Conservation (phyloP, 2,888 invertebrate species). For the Drosophila prolongata region DNA sequence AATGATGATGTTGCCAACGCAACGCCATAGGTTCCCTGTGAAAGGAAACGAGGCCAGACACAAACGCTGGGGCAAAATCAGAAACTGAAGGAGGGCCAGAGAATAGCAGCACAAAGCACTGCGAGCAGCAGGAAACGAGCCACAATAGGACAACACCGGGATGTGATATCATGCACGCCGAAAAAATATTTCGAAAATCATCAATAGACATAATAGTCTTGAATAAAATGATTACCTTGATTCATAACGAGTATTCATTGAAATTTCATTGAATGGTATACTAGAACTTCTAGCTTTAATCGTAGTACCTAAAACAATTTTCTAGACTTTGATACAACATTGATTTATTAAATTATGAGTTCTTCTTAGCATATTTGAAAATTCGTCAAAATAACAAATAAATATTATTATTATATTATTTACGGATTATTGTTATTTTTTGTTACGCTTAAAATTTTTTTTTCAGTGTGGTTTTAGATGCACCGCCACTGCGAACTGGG, state of each 20-base stretch:
- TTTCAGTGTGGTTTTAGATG: slow-evolving; percentile 2
- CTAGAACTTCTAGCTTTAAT: no score
- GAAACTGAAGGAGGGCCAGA: slow-evolving; percentile 40
- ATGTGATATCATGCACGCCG: slow-evolving; percentile 22
- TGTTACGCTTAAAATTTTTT: neutral
- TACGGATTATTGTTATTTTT: no score
- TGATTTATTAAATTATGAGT: no score
- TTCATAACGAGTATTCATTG: no score
- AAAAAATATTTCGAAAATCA: neutral
- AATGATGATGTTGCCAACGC: slow-evolving; percentile 70
- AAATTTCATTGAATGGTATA: no score
- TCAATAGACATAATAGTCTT: no score
- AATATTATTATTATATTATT: no score
- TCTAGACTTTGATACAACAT: no score
- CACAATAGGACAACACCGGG: slow-evolving; percentile 69
- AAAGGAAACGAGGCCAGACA: slow-evolving; percentile 63
- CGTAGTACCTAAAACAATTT: no score
- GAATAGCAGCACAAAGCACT: slow-evolving; percentile 62
- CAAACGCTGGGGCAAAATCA: slow-evolving; percentile 34
- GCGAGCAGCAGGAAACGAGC: slow-evolving; percentile 67
- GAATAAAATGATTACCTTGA: no score
- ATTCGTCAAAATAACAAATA: no score
- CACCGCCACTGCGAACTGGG: slow-evolving; percentile 15
- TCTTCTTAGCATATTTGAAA: no score
- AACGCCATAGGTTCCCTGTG: slow-evolving; percentile 56